phyloP scores from a whole-genome alignment of 2,797 vertebrate species.

The Epinephelus malabaricus region DNA sequence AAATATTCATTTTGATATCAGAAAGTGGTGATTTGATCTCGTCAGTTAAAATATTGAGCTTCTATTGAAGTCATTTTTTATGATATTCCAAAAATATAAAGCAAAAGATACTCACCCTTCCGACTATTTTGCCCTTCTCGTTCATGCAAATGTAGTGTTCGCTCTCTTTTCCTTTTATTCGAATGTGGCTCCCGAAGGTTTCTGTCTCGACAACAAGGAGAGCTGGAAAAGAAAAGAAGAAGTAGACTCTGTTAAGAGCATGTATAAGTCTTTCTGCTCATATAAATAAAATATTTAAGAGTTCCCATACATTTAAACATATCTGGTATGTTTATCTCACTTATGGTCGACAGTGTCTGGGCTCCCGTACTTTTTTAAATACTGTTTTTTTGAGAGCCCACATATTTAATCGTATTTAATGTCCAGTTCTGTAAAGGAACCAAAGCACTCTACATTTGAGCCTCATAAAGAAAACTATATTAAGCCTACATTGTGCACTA shows the following conservation, averaged over 20 bases:
- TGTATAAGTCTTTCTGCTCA: neutral
- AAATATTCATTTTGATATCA: slow-evolving; percentile 47
- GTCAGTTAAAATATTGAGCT: neutral
- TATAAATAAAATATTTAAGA: neutral
- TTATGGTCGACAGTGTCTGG: neutral
- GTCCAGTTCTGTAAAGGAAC: neutral
- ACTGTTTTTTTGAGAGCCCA: neutral
- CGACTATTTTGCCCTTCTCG: slow-evolving; percentile 89
- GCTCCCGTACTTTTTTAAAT: neutral
- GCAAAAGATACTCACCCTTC: slow-evolving; percentile 82
- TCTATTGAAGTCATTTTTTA: neutral
- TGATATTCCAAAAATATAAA: neutral
- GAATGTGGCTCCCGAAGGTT: slow-evolving; percentile 89
- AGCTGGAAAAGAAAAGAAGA: slow-evolving; percentile 75
- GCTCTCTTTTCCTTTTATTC: slow-evolving; percentile 90
- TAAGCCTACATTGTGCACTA: neutral
- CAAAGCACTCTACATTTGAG: neutral
- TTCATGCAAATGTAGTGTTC: slow-evolving; percentile 91
- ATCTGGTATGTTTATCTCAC: neutral
- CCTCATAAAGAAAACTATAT: neutral
- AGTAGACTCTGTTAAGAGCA: slow-evolving; percentile 33
- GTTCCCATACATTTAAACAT: neutral
- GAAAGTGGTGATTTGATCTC: neutral
- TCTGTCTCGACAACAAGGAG: slow-evolving; percentile 90
- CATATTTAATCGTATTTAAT: neutral